Evolutionary conservation across 2,113 vertebrate genomes (phyloP), one percentile per base, ranked within the genome.

Genomic region (Sceloporus tristichus): DNA sequence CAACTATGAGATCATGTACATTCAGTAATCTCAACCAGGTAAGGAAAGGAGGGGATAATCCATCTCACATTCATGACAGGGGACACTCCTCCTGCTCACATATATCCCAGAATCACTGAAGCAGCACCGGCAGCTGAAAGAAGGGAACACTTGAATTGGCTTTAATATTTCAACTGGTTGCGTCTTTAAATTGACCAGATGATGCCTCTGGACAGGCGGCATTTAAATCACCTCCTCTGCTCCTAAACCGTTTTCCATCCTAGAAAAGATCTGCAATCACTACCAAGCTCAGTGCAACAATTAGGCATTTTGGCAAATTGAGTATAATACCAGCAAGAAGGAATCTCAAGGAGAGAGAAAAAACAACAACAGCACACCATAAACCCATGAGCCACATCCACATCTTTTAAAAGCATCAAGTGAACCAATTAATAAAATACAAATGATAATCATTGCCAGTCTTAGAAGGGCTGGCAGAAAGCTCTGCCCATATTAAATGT

Each of bases 31-130:
- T 27, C 73, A 77, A 53, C 34, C 3, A 21, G 5, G 25, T 29
- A 68, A 84, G 2, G 19, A 1, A 27, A 11, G 40, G 18, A 34
- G 13, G 9, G 42, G 21, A 66, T 66, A 38, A 77, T 54, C 79
- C 25, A 27, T 23, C 34, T 21, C n/a, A 65, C 21, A 53, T 53
- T 79, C 16, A 25, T 48, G n/a, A 2, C 21, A 27, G 71, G 29
- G 27, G 56, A 38, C 34, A 29, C 23, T 40, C 25, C 29, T 82
- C 13, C 74, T 76, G 11, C 68, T 89, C 77, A 25, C 34, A 82
- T 59, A 53, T 62, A 16, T 88, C 84, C 81, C 85, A 89, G 65
- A 91, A 89, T 42, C 71, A 42, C 73, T 91, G 85, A 87, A 92
- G 87, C 25, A 82, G 38, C 74, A 90, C 81, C 53, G 27, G 74